phyloP scores from a whole-genome alignment of 2,113 vertebrate genomes.

The Trichomycterus rosablanca region DNA sequence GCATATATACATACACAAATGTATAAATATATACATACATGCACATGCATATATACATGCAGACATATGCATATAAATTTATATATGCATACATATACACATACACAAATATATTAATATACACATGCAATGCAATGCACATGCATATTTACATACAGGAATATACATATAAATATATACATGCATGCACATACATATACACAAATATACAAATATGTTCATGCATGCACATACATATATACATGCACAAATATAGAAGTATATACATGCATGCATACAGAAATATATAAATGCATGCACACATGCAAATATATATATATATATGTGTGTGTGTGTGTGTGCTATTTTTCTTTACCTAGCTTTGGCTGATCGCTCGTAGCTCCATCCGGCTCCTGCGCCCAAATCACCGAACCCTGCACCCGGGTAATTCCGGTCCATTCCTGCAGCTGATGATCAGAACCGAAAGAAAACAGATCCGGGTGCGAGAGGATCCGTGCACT shows the following conservation, averaged over 20 bases:
- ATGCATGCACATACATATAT: conserved; percentile 20
- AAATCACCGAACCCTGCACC: conserved; percentile 90
- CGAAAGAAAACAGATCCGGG: background rate
- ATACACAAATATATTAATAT: conserved; percentile 44
- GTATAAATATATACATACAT: no score
- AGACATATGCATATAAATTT: conserved; percentile 41
- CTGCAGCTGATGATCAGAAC: conserved; percentile 45
- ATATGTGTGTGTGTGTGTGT: no score
- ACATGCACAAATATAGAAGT: conserved; percentile 44
- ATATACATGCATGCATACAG: no score
- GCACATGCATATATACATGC: conserved; percentile 37
- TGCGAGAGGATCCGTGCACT: conserved; percentile 36
- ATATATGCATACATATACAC: conserved; percentile 24
- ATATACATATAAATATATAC: no score
- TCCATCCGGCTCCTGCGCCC: conserved; percentile 93
- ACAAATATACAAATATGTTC: no score
- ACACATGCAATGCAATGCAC: no score
- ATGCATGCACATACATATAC: conserved; percentile 41
- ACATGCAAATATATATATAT: conserved; percentile 44
- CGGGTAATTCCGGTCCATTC: conserved; percentile 95
- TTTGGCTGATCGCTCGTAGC: conserved; percentile 92
- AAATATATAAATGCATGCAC: conserved; percentile 34
- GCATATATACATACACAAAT: conserved; percentile 42
- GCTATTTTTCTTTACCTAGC: conserved; percentile 78
- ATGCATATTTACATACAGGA: conserved; percentile 36